Evolutionary conservation across 2,113 vertebrate species (phyloP).

Genomic region (Mustela nigripes): DNA sequence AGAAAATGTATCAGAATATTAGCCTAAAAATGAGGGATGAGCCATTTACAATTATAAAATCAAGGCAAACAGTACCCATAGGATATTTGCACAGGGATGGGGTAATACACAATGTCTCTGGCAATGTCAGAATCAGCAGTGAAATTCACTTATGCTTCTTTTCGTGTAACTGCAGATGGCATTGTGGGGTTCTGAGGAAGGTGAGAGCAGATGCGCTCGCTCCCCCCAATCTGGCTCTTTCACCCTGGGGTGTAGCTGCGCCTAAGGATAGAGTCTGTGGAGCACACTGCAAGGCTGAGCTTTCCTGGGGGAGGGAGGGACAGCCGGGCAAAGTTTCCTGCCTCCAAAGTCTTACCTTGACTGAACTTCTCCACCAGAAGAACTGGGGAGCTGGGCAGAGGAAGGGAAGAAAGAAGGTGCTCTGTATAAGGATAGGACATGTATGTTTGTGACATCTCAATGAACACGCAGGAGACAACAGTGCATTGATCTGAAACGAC

Average conservation of each 20-base stretch:
- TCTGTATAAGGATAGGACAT: neutral
- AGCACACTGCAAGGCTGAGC: neutral
- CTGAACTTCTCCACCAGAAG: neutral
- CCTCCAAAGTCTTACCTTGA: constrained; percentile 24
- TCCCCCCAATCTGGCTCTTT: neutral
- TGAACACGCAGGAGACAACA: neutral
- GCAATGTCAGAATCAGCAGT: neutral
- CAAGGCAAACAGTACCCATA: neutral
- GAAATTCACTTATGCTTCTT: neutral
- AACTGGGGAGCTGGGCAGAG: neutral
- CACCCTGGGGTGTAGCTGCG: neutral
- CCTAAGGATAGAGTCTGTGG: neutral
- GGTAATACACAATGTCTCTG: neutral
- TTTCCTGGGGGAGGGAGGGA: neutral
- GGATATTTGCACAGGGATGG: neutral
- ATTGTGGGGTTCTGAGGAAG: neutral
- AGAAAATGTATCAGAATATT: neutral
- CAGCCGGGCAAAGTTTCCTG: neutral
- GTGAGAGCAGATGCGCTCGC: neutral
- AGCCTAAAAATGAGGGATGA: neutral
- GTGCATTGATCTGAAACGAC: neutral
- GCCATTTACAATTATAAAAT: neutral
- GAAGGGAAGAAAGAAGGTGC: neutral
- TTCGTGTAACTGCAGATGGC: neutral
- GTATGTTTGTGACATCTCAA: neutral